Percentiles rank a stretch among this genome's conserved stretches.
phyloP scores from a whole-genome alignment of 2,113 vertebrate species.

The Peucedramus taeniatus region DNA sequence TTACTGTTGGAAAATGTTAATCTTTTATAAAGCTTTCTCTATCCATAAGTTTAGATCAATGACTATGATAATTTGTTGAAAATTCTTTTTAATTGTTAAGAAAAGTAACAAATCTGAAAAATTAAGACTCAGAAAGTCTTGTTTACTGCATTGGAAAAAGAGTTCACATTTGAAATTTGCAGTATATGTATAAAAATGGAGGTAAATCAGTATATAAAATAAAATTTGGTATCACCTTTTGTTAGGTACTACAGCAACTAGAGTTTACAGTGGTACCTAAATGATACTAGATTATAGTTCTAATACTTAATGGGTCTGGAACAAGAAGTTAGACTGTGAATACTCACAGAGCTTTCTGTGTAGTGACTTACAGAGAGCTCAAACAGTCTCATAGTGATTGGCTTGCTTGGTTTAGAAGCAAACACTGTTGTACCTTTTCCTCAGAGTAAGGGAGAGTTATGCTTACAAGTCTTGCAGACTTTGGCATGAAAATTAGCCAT shows the following conservation, averaged over 20 bases:
- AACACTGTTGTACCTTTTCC: neutral
- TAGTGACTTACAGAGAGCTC: neutral
- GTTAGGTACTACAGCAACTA: neutral
- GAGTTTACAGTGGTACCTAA: neutral
- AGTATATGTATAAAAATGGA: neutral
- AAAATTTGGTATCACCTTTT: neutral
- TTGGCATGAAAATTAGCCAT: neutral
- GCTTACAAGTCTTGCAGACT: neutral
- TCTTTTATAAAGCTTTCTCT: neutral
- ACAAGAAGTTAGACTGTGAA: neutral
- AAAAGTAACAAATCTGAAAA: slow-evolving; percentile 15
- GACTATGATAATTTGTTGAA: neutral
- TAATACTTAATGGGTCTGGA: neutral
- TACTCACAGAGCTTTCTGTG: neutral
- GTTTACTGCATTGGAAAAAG: neutral
- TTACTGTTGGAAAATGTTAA: neutral
- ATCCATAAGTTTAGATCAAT: neutral
- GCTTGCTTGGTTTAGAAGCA: neutral
- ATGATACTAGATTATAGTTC: neutral
- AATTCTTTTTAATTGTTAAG: neutral
- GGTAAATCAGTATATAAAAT: neutral
- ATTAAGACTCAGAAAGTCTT: slow-evolving; percentile 1
- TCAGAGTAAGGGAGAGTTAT: neutral
- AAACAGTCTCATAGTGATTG: neutral
- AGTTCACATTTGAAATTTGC: neutral